A percentile compares a stretch with the other conserved stretches of the same genome.
phyloP scores from a whole-genome alignment of 2,888 invertebrate species.

The Escarpia spicata region DNA sequence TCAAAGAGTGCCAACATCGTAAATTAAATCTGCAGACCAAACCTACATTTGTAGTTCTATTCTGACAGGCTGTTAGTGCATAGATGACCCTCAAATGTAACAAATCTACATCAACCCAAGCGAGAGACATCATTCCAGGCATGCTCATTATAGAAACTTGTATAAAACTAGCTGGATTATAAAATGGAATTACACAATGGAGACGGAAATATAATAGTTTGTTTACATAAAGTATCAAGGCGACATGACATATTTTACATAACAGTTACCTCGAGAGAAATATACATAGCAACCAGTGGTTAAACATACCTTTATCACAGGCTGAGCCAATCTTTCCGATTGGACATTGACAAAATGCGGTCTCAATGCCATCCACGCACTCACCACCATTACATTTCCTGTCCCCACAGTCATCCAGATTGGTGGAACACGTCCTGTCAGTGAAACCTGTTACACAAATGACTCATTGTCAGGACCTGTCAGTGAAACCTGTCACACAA shows the following conservation, averaged over 20 bases:
- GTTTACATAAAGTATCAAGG: no score
- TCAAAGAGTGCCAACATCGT: no score
- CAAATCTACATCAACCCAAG: no score
- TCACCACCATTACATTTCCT: constrained; percentile 21
- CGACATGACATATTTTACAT: neutral
- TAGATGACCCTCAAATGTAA: no score
- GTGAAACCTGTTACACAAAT: neutral
- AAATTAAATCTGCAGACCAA: no score
- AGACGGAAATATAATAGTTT: no score
- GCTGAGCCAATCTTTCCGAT: neutral
- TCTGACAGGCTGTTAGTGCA: no score
- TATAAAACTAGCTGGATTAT: no score
- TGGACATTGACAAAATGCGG: constrained; percentile 18
- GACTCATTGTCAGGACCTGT: neutral
- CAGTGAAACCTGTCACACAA: neutral
- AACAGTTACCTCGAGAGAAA: neutral
- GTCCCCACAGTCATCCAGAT: neutral
- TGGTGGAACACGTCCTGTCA: neutral
- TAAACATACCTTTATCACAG: constrained; percentile 19
- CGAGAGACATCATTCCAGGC: no score
- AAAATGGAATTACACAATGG: no score
- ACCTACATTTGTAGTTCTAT: no score
- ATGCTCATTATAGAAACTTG: no score
- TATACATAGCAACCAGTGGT: neutral
- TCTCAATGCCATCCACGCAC: neutral